These are phyloP conservation scores for Pitta sordida DNA, from an alignment of 2,113 vertebrate genomes.

Conservation along the genomic window DNA sequence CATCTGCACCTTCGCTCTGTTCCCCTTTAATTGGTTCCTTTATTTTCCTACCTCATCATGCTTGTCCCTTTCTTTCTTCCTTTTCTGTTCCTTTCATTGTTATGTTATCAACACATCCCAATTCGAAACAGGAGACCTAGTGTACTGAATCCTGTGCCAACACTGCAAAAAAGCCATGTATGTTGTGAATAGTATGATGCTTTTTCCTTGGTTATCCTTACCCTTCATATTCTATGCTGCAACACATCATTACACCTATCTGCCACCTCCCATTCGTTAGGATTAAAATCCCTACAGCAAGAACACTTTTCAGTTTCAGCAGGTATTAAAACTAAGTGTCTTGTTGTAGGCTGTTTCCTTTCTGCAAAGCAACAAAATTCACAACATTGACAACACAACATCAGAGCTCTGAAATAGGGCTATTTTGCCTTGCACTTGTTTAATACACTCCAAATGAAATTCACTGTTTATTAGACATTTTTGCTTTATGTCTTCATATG, in stretches of 20 bases:
- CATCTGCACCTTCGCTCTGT: background rate
- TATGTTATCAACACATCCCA: background rate
- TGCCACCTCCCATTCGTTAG: background rate
- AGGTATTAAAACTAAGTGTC: background rate
- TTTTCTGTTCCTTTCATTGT: background rate
- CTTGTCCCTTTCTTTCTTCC: background rate
- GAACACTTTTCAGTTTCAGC: background rate
- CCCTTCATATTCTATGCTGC: background rate
- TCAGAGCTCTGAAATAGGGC: background rate
- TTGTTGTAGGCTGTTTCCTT: background rate
- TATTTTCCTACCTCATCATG: background rate
- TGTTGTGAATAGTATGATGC: background rate
- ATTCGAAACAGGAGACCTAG: background rate
- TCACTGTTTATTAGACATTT: background rate
- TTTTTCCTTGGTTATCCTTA: background rate
- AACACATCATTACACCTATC: background rate
- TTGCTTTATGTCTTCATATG: background rate
- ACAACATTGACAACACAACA: background rate
- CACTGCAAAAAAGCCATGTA: background rate
- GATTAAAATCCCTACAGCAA: background rate
- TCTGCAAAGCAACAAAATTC: slow-evolving; percentile 6
- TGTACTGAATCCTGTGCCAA: background rate
- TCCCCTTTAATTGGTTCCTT: background rate
- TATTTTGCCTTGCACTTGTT: background rate
- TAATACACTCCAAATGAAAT: background rate